These are phyloP conservation scores for Paramuricea clavata DNA, from an alignment of 92 coral and sea anemone genomes.

Conservation along the genomic window DNA sequence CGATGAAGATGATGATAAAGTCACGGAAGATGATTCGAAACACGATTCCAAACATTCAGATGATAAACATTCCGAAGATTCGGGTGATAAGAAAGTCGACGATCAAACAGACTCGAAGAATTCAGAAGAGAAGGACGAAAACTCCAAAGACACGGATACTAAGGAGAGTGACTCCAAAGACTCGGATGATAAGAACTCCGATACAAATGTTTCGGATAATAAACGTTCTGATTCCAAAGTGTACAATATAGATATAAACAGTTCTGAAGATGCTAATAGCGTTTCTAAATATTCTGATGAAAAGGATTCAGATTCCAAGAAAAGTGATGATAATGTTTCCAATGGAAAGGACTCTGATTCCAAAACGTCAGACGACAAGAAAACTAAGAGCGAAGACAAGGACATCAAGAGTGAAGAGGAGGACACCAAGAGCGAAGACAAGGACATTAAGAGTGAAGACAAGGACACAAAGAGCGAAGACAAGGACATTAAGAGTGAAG, in stretches of 20 bases:
- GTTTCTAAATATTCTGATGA: not conserved
- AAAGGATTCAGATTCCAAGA: constrained; percentile 27
- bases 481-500: no score
- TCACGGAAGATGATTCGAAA: not conserved
- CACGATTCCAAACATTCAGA: not conserved
- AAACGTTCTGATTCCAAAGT: constrained; percentile 31
- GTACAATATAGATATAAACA: not conserved
- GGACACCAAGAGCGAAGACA: no score
- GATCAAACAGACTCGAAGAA: not conserved
- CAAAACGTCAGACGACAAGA: not conserved
- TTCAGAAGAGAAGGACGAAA: not conserved
- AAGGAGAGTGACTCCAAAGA: not conserved
- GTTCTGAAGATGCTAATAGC: not conserved
- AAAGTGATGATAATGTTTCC: not conserved
- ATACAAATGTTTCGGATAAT: constrained; percentile 33
- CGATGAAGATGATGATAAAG: constrained; percentile 12
- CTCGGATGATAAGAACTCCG: constrained; percentile 30
- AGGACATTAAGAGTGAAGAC: no score
- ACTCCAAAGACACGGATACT: not conserved
- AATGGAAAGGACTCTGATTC: not conserved
- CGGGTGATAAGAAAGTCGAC: not conserved
- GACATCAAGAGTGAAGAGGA: no score
- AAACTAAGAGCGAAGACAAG: no score
- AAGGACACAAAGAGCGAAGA: not conserved
- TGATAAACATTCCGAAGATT: not conserved